A percentile compares a stretch with the other conserved stretches of the same genome.
phyloP scores from a whole-genome alignment of 2,797 vertebrate species.

The Siniperca obscura region DNA sequence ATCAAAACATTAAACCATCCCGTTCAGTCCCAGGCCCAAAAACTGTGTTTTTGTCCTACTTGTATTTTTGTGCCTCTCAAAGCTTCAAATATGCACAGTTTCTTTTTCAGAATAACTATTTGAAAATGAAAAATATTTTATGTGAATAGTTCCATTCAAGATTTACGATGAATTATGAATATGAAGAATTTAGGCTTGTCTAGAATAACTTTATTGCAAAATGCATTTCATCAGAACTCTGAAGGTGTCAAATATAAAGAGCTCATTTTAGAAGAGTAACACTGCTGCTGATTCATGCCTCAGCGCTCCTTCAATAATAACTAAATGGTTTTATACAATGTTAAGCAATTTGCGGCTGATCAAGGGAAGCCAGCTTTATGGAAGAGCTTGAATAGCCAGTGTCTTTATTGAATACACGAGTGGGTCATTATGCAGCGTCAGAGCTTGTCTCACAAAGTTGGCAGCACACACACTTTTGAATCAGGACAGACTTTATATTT shows the following conservation, averaged over 20 bases:
- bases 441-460: not conserved
- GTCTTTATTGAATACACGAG: not conserved
- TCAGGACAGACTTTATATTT: not conserved
- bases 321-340: not conserved
- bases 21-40: too few relatives aligned
- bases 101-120: too few relatives aligned
- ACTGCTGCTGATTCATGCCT: not conserved
- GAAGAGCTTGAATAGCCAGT: not conserved
- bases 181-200: too few relatives aligned
- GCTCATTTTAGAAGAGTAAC: too few relatives aligned
- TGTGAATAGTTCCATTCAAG: too few relatives aligned
- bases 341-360: not conserved
- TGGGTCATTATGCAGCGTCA: constrained; percentile 9
- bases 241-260: not conserved
- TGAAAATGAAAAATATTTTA: too few relatives aligned
- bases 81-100: not conserved
- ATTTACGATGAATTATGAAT: too few relatives aligned
- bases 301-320: not conserved
- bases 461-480: not conserved
- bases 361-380: constrained; percentile 1
- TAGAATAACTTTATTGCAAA: not conserved
- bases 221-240: not conserved
- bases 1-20: too few relatives aligned
- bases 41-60: too few relatives aligned
- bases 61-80: not conserved